Conservation (phyloP, 2,888 invertebrate genomes). For the Cheilosia vulpina region DNA sequence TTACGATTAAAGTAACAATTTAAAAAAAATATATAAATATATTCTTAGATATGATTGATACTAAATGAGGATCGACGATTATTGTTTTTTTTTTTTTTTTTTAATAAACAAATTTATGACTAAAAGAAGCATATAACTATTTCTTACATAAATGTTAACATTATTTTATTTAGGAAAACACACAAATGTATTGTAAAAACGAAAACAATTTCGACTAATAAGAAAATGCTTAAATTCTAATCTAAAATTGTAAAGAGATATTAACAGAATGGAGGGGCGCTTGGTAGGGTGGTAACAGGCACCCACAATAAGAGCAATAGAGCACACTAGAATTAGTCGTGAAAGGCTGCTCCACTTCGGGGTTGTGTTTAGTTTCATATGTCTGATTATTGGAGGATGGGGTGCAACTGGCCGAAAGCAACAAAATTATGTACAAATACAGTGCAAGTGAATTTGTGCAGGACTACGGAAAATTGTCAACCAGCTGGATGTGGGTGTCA, state of each 20-base stretch:
- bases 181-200: constrained; percentile 26
- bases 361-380: too few species aligned
- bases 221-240: not conserved
- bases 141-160: constrained; percentile 60
- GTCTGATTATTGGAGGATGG: too few species aligned
- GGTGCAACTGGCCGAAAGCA: too few species aligned
- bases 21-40: constrained; percentile 23
- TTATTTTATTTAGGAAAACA: constrained; percentile 50
- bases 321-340: too few species aligned
- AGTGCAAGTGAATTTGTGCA: too few species aligned
- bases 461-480: too few species aligned
- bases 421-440: too few species aligned
- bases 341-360: too few species aligned
- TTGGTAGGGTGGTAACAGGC: not conserved
- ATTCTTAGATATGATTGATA: constrained; percentile 52
- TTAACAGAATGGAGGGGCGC: not conserved
- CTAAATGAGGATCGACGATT: constrained; percentile 33
- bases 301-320: too few species aligned
- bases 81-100: not conserved
- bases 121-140: constrained; percentile 31
- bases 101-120: constrained; percentile 28
- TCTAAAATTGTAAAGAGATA: constrained; percentile 27
- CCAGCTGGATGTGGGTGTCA: too few species aligned
- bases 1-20: constrained; percentile 47
- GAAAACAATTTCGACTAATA: constrained; percentile 19